Evolutionary conservation across 2,113 vertebrate species (phyloP), one percentile per base, ranked within the genome.

Genomic region (Erythrocercus mccallii): DNA sequence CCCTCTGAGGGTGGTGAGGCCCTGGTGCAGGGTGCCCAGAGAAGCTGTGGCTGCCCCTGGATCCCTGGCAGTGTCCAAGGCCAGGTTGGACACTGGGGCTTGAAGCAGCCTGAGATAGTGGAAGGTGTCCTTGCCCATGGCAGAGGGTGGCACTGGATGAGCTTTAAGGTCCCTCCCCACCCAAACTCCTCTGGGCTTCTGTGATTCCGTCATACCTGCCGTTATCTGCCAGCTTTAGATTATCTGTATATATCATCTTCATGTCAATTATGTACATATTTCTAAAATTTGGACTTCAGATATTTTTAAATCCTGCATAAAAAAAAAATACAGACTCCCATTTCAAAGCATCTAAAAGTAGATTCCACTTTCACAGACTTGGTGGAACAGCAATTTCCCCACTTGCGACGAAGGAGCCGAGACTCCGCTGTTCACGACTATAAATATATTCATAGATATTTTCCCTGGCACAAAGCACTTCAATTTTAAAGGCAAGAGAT

Each of bases 361-460:
- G 91, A 65, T 40, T 81, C 24, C 62, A 61, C 81, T 91, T 92
- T 57, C 78, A 61, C 78, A 89, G 78, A 40, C 84, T 47, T 57
- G 40, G 81, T 91, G 54, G 78, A 91, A 88, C 61, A 76, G 84
- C 78, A 91, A 69, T 92, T 82, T 85, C 54, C 66, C 78, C 8
- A 2, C 77, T 86, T 89, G 80, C 58, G 31, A 61, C 0, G 47
- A 77, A 86, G 71, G 18, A 94, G 82, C 61, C 0, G 40, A 90
- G 92, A 86, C 61, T 64, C 68, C 1, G 2, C 73, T 69, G 62
- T 65, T 94, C 77, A 53, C 65, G 54, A 38, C 94, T 95, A 94
- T 91, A 95, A 93, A 96, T 96, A 97, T 33, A 92, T 66, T 79
- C 90, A 81, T 58, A 92, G 84, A 85, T 88, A 90, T 80, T 81